phyloP scores from a whole-genome alignment of 1,140 invertebrate species.

The Lordiphosa clarofinis region DNA sequence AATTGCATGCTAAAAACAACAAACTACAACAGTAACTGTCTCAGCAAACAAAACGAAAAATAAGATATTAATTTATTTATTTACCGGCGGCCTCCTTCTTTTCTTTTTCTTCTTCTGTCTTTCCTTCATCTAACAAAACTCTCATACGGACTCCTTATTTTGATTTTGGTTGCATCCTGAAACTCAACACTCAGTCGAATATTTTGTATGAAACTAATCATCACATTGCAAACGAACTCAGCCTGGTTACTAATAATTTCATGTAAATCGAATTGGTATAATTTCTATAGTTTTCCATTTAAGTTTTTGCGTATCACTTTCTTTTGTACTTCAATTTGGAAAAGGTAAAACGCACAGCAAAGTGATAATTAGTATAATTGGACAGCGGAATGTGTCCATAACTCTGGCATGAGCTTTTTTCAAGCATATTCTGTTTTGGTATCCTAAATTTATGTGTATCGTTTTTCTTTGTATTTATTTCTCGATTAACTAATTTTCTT shows the following conservation, averaged over 20 bases:
- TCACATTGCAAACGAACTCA: constrained; percentile 71
- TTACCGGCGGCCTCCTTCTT: constrained; percentile 63
- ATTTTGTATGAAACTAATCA: constrained; percentile 72
- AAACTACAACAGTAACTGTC: constrained; percentile 35
- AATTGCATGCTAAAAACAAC: constrained; percentile 60
- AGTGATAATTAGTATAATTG: no score
- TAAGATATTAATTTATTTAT: constrained; percentile 70
- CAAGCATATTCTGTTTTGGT: constrained; percentile 32
- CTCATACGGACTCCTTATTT: constrained; percentile 48
- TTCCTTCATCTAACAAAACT: constrained; percentile 52
- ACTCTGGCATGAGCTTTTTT: background rate
- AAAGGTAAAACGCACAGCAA: no score
- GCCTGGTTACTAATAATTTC: constrained; percentile 77
- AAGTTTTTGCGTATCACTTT: no score
- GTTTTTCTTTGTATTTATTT: constrained; percentile 52
- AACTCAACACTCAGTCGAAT: constrained; percentile 43
- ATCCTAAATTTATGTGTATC: constrained; percentile 40
- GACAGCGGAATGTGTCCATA: background rate
- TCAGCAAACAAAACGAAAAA: constrained; percentile 3
- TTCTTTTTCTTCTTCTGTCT: constrained; percentile 63
- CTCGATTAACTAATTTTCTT: constrained; percentile 61
- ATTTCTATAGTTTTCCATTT: background rate
- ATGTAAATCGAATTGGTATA: constrained; percentile 53
- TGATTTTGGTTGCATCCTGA: constrained; percentile 37
- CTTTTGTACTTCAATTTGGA: no score